Base-by-base conservation (phyloP, 2,888 invertebrate species). In the Tetanocera ferruginea region DNA sequence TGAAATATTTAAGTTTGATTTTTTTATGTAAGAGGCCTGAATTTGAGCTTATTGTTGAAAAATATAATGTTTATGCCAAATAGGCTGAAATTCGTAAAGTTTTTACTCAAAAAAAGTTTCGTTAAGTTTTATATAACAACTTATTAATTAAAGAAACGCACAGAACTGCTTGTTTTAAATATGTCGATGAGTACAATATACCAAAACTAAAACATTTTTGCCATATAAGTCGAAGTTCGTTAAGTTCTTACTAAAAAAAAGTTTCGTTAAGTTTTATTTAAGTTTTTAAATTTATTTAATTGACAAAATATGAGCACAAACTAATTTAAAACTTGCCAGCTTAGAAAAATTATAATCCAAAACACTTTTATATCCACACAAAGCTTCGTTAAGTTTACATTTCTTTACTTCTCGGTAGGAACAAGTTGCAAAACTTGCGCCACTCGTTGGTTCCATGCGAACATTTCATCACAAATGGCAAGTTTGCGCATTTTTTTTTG, bases 201-300 rank as follows among this genome's bases (percentile, higher is more conserved):
- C 1, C 52, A 52, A 52, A 52, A 9, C 4, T 17, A 5, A 5
- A 8, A 5, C 19, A 5, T 52, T 52, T 52, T 52, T n/a, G 4
- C 1, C 17, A 1, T 52, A 52, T 52, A 14, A 14, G n/a, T 5
- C 4, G 17, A 64, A 5, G 8, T 64, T 64, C 64, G 64, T 64
- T 64, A 31, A 64, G 31, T 64, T 64, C 17, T 64, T 0, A 64
- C 2, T 14, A 28, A 2, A 6, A 28, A 6, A 31, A 5, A 62
- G 62, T 25, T 62, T 62, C 28, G 62, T 62, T 62, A 62, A 62
- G 62, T 62, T 28, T 17, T n/a, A 57, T n/a, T 17, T 52, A 52
- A 52, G 19, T 19, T 52, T n/a, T 52, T 17, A n/a, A 52, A 52
- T 52, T 1, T n/a, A 52, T 52, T 52, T 49, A 9, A 9, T 5